Conservation (phyloP, 2,888 invertebrate species). For the Parnassius orleans region DNA sequence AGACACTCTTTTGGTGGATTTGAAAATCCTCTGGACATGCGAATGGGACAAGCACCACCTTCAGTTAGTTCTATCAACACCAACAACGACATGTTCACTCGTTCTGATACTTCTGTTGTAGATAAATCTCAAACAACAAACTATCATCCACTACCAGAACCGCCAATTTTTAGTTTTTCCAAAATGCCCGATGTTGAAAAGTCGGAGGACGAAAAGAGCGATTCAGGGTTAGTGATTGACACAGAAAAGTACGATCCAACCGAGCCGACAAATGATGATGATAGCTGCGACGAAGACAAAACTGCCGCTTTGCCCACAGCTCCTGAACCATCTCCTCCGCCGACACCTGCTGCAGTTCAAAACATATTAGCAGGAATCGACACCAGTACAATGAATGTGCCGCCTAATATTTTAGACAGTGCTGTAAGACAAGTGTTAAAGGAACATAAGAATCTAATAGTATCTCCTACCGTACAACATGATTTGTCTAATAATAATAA, state of each 20-base stretch:
- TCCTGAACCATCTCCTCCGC: slow-evolving; percentile 25
- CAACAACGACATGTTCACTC: slow-evolving; percentile 82
- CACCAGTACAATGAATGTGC: slow-evolving; percentile 43
- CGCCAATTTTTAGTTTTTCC: slow-evolving; percentile 59
- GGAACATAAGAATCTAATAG: slow-evolving; percentile 58
- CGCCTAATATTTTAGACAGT: slow-evolving; percentile 51
- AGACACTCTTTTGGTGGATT: slow-evolving; percentile 59
- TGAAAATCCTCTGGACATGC: slow-evolving; percentile 64
- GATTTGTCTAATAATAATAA: slow-evolving; percentile 41
- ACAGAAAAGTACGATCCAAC: slow-evolving; percentile 81
- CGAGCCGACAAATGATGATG: slow-evolving; percentile 72
- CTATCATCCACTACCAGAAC: slow-evolving; percentile 48
- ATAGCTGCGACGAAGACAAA: slow-evolving; percentile 48
- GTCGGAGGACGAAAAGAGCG: slow-evolving; percentile 78
- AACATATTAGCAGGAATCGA: slow-evolving; percentile 47
- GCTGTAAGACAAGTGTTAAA: slow-evolving; percentile 64
- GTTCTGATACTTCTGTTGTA: slow-evolving; percentile 71
- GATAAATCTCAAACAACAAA: slow-evolving; percentile 35
- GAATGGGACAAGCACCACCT: slow-evolving; percentile 43
- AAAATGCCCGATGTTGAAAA: slow-evolving; percentile 55
- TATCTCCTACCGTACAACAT: slow-evolving; percentile 33
- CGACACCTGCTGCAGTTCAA: slow-evolving; percentile 37
- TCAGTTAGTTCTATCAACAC: slow-evolving; percentile 53
- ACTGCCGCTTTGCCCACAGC: slow-evolving; percentile 19
- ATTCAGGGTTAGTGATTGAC: slow-evolving; percentile 81